Percentiles rank a stretch among this genome's conserved stretches.
Conservation (phyloP, 2,888 invertebrate genomes). For the Ormyrus nitidulus region DNA sequence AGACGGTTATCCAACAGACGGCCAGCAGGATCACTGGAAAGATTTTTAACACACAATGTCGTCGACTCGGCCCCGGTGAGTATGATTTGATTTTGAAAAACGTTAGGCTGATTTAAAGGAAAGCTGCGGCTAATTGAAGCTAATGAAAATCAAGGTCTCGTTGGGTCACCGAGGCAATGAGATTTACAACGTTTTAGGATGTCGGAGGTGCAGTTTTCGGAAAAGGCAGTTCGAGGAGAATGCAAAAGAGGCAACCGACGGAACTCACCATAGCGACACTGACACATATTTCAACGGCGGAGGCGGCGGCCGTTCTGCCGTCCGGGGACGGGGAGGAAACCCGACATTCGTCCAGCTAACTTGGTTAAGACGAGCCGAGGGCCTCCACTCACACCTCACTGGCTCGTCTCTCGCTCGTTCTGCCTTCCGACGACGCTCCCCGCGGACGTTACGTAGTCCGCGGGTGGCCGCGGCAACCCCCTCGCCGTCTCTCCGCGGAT, state of each 20-base stretch:
- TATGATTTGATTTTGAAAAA: too few species aligned
- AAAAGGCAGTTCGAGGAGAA: too few species aligned
- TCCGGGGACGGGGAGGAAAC: conserved; percentile 62
- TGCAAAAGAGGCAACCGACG: too few species aligned
- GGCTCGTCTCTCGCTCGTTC: conserved; percentile 59
- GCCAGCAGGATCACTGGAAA: conserved; percentile 52
- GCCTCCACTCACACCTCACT: conserved; percentile 18
- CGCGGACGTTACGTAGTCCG: conserved; percentile 37
- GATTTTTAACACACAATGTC: background rate
- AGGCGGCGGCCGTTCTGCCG: conserved; percentile 64
- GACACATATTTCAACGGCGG: conserved; percentile 66
- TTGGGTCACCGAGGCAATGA: too few species aligned
- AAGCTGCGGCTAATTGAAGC: too few species aligned
- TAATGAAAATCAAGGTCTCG: too few species aligned
- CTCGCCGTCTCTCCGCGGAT: conserved; percentile 51
- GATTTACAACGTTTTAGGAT: too few species aligned
- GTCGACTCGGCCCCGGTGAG: too few species aligned
- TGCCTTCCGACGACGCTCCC: conserved; percentile 48
- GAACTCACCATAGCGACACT: conserved; percentile 67
- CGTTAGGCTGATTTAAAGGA: too few species aligned
- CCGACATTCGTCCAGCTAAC: conserved; percentile 66
- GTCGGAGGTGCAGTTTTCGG: too few species aligned
- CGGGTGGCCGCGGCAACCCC: background rate
- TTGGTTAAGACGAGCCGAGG: conserved; percentile 63
- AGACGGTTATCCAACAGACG: conserved; percentile 4